Percentiles rank a stretch among this genome's conserved stretches.
Evolutionary conservation across 2,113 vertebrate genomes (phyloP).

Genomic region (Oncorhynchus clarkii): DNA sequence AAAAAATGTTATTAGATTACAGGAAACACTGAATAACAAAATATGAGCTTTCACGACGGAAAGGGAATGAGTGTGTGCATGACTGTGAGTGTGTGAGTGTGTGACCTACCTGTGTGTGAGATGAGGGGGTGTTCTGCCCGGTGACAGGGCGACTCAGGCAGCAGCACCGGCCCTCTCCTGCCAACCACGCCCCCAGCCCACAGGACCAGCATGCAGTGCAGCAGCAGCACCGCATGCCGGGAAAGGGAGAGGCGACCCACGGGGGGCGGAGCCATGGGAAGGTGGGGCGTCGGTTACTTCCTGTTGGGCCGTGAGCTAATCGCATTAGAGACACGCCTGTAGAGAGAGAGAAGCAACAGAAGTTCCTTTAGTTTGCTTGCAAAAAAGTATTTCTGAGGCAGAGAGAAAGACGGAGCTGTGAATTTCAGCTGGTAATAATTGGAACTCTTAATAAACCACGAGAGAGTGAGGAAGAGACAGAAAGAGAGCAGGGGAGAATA

Average conservation of each 20-base stretch:
- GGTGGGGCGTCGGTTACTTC: slow-evolving; percentile 57
- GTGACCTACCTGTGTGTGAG: slow-evolving; percentile 82
- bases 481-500: not conserved
- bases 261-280: slow-evolving; percentile 48
- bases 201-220: slow-evolving; percentile 80
- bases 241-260: slow-evolving; percentile 71
- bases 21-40: not conserved
- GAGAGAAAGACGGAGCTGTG: slow-evolving; percentile 8
- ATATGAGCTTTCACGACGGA: not conserved
- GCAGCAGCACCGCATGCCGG: slow-evolving; percentile 77
- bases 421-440: slow-evolving; percentile 14
- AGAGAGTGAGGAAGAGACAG: not conserved
- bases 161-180: slow-evolving; percentile 64
- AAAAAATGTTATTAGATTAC: slow-evolving; percentile 12
- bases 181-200: slow-evolving; percentile 55
- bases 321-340: slow-evolving; percentile 79
- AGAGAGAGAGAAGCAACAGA: slow-evolving; percentile 27
- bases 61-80: not conserved
- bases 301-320: slow-evolving; percentile 76
- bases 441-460: too few species aligned
- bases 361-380: not conserved
- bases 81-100: not conserved
- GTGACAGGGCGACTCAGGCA: slow-evolving; percentile 78
- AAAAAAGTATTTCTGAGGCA: not conserved
- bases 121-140: slow-evolving; percentile 84